These are phyloP conservation scores for Pseudorectes ferrugineus DNA, from an alignment of 2,113 vertebrate species.

Conservation along the genomic window DNA sequence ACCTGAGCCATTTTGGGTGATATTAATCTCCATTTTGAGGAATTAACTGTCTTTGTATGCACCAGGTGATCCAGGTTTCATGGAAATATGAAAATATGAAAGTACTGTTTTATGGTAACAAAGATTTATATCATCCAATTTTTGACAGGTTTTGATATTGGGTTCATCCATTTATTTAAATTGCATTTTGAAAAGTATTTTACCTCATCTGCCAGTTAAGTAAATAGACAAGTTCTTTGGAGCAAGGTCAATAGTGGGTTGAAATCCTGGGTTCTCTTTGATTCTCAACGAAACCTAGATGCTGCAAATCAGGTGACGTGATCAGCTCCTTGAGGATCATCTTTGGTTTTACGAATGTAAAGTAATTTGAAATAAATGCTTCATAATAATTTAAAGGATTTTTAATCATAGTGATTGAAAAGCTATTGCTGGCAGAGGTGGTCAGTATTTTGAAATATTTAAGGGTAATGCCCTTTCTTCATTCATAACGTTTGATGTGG, in stretches of 20 bases:
- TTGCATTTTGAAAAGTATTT: neutral
- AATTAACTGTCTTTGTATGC: neutral
- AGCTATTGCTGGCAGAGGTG: neutral
- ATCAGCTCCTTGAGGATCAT: neutral
- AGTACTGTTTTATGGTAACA: neutral
- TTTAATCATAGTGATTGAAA: neutral
- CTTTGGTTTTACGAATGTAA: neutral
- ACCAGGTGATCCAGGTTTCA: neutral
- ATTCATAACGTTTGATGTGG: neutral
- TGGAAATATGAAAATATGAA: neutral
- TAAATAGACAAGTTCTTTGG: neutral
- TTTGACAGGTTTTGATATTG: neutral
- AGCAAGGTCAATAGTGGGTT: neutral
- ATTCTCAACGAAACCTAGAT: neutral
- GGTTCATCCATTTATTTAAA: neutral
- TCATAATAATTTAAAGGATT: neutral
- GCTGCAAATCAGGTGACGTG: neutral
- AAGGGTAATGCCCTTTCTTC: neutral
- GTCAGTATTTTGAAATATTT: neutral
- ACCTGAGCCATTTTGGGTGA: neutral
- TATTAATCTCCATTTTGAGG: neutral
- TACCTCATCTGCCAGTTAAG: neutral
- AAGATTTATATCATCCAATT: rapidly evolving
- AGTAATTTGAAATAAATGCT: neutral
- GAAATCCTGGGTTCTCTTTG: neutral